phyloP scores from a whole-genome alignment of 2,888 invertebrate species.

The Anorthoa munda region DNA sequence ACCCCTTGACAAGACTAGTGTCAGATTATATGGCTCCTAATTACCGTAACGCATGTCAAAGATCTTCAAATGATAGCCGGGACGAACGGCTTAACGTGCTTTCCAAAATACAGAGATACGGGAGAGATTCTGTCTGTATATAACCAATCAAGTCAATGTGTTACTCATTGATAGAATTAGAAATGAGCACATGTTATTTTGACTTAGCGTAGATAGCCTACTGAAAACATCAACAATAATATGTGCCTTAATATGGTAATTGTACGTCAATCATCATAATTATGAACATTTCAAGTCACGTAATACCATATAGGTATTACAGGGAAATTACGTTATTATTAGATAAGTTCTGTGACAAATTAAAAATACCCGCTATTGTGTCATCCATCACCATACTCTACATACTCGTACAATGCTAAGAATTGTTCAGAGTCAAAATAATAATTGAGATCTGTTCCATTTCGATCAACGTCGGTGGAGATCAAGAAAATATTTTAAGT shows the following conservation, averaged over 20 bases:
- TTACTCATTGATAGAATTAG: conserved; percentile 12
- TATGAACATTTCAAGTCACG: conserved; percentile 7
- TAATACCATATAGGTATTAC: not conserved
- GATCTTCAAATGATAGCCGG: too few relatives aligned
- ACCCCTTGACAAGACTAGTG: too few relatives aligned
- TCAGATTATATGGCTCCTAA: too few relatives aligned
- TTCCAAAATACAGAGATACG: too few relatives aligned
- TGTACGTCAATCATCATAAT: conserved; percentile 13
- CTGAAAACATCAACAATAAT: conserved; percentile 25
- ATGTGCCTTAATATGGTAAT: not conserved
- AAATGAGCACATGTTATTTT: not conserved
- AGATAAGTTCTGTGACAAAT: conserved; percentile 2
- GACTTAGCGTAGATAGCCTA: not conserved
- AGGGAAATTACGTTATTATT: conserved; percentile 9
- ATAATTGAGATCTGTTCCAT: too few relatives aligned
- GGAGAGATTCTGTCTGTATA: too few relatives aligned
- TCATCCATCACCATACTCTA: not conserved
- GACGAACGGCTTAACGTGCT: too few relatives aligned
- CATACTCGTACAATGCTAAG: not conserved
- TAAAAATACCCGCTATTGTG: conserved; percentile 13
- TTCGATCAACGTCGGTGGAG: too few relatives aligned
- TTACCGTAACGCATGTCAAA: too few relatives aligned
- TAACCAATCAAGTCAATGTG: not conserved
- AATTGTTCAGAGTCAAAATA: conserved; percentile 2
- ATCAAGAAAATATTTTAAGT: too few relatives aligned